Evolutionary conservation across 1,140 invertebrate species (phyloP).

Genomic region (Mercenaria mercenaria): DNA sequence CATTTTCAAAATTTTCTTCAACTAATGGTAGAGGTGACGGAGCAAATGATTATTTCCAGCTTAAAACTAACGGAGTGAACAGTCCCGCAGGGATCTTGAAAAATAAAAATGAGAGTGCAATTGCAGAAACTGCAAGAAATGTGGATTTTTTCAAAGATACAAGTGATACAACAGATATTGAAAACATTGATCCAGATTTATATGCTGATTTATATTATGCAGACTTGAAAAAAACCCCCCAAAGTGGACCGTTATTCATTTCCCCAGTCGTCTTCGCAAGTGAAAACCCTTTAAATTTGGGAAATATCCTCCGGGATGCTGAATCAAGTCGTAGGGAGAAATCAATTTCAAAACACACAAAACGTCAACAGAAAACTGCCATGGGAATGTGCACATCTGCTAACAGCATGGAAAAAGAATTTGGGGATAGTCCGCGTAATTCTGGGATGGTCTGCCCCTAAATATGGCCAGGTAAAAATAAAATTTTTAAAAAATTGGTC

Average conservation of each 20-base stretch:
- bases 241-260: constrained; percentile 55
- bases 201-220: constrained; percentile 7
- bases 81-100: not conserved
- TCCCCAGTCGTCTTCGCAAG: constrained; percentile 60
- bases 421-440: no score
- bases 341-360: no score
- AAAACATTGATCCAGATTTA: constrained; percentile 11
- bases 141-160: not conserved
- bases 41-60: no score
- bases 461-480: constrained; percentile 18
- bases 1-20: no score
- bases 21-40: no score
- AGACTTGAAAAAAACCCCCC: not conserved
- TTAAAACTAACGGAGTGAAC: not conserved
- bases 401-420: no score
- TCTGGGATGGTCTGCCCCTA: not conserved
- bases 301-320: no score
- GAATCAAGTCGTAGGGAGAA: no score
- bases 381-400: no score
- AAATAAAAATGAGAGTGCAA: not conserved
- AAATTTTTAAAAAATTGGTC: no score
- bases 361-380: no score
- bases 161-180: not conserved
- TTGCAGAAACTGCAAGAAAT: not conserved
- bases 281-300: no score